These are phyloP conservation scores for Tetragnatha versicolor DNA, from an alignment of 1,140 invertebrate species.

Conservation along the genomic window DNA sequence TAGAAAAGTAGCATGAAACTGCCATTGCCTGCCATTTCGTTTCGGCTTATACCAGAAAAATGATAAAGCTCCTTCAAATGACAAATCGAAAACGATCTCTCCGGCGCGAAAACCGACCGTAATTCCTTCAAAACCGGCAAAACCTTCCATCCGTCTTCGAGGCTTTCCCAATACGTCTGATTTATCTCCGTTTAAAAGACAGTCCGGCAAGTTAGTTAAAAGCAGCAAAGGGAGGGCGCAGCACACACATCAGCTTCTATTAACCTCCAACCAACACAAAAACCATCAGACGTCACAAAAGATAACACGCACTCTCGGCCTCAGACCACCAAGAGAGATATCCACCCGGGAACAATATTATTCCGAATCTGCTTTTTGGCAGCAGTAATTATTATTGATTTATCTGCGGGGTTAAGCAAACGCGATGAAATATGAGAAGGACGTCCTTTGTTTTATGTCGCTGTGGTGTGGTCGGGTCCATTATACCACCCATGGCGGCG, in stretches of 20 bases:
- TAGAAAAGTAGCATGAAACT: too few species aligned
- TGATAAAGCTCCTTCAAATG: too few species aligned
- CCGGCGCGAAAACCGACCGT: too few species aligned
- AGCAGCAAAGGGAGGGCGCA: neutral
- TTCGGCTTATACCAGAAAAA: too few species aligned
- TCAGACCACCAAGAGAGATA: slow-evolving; percentile 34
- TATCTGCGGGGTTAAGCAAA: slow-evolving; percentile 34
- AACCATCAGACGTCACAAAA: neutral
- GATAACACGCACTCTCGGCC: neutral
- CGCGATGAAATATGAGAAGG: slow-evolving; percentile 36
- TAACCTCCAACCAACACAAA: slow-evolving; percentile 4
- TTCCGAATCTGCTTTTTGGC: slow-evolving; percentile 31
- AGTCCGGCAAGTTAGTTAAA: too few species aligned
- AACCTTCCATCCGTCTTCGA: too few species aligned
- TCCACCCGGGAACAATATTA: slow-evolving; percentile 36
- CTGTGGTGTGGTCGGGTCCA: neutral
- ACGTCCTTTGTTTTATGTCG: neutral
- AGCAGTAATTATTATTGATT: slow-evolving; percentile 48
- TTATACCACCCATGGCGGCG: slow-evolving; percentile 14
- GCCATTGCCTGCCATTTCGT: too few species aligned
- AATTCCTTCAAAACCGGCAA: too few species aligned
- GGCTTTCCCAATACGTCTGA: too few species aligned
- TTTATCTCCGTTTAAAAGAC: too few species aligned
- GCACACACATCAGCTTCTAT: neutral
- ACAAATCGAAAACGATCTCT: too few species aligned